Evolutionary conservation across 2,888 invertebrate genomes (phyloP).

Genomic region (Cantharis rustica): DNA sequence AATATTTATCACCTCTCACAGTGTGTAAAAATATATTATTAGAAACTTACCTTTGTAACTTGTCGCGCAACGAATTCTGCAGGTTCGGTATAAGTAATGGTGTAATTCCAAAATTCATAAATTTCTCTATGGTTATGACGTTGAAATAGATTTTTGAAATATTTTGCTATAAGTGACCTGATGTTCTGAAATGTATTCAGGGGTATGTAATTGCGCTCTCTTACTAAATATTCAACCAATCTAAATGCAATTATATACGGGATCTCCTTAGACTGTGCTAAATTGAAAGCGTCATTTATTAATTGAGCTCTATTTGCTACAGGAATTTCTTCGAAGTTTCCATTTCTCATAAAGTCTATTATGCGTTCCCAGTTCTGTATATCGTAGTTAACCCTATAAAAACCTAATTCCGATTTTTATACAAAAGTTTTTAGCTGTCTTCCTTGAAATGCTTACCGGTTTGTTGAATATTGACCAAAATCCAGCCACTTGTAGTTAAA

Average conservation of each 20-base stretch:
- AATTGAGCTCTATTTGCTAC: slow-evolving; percentile 74
- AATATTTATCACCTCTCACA: background rate
- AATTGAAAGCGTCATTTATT: slow-evolving; percentile 73
- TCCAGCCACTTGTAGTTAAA: slow-evolving; percentile 33
- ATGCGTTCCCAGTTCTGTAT: slow-evolving; percentile 67
- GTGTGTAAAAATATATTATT: background rate
- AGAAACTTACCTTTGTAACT: background rate
- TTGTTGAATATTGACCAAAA: slow-evolving; percentile 48
- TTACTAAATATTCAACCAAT: slow-evolving; percentile 62
- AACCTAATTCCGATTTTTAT: slow-evolving; percentile 54
- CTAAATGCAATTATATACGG: slow-evolving; percentile 61
- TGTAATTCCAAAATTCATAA: background rate
- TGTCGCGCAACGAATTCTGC: background rate
- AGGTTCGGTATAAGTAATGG: background rate
- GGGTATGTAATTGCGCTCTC: slow-evolving; percentile 67
- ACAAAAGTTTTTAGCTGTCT: background rate
- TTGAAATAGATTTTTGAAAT: background rate
- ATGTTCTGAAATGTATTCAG: background rate
- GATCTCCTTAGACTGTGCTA: slow-evolving; percentile 65
- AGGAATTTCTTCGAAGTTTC: slow-evolving; percentile 59
- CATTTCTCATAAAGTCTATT: slow-evolving; percentile 53
- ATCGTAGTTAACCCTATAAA: slow-evolving; percentile 76
- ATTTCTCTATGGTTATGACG: background rate
- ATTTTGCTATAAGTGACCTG: fast-evolving
- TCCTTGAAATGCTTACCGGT: slow-evolving; percentile 8